Evolutionary conservation across 2,113 vertebrate species (phyloP).

Genomic region (Cyanistes caeruleus): DNA sequence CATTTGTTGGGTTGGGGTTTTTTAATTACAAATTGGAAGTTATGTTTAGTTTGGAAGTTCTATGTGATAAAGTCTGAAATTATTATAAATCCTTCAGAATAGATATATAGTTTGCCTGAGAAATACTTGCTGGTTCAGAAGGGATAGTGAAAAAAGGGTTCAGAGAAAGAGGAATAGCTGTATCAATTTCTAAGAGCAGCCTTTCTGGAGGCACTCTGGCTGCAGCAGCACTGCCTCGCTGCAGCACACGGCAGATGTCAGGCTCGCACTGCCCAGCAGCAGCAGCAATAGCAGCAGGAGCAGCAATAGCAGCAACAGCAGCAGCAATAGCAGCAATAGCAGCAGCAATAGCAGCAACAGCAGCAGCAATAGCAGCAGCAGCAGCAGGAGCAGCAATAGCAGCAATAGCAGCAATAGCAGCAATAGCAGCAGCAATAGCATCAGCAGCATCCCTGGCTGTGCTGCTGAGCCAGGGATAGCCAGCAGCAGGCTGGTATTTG

Average conservation of each 20-base stretch:
- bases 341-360: too few relatives aligned
- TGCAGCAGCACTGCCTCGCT: background rate
- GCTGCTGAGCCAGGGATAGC: background rate
- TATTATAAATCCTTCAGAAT: background rate
- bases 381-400: too few relatives aligned
- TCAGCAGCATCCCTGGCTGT: background rate
- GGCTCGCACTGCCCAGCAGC: background rate
- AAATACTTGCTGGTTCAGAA: background rate
- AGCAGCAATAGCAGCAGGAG: too few relatives aligned
- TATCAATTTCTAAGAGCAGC: accelerated
- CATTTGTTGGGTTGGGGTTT: too few relatives aligned
- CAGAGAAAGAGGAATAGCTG: accelerated
- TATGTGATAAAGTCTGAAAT: background rate
- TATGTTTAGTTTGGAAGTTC: background rate
- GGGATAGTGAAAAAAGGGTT: accelerated
- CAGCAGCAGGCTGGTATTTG: accelerated
- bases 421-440: too few relatives aligned
- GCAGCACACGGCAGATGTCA: background rate
- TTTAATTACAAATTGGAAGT: background rate
- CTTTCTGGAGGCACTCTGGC: accelerated
- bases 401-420: too few relatives aligned
- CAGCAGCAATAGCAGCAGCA: too few relatives aligned
- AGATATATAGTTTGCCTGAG: background rate
- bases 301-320: too few relatives aligned
- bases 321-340: too few relatives aligned